Percentiles rank a stretch among this genome's conserved stretches.
Evolutionary conservation across 2,888 invertebrate genomes (phyloP).

Genomic region (Patella caerulea): DNA sequence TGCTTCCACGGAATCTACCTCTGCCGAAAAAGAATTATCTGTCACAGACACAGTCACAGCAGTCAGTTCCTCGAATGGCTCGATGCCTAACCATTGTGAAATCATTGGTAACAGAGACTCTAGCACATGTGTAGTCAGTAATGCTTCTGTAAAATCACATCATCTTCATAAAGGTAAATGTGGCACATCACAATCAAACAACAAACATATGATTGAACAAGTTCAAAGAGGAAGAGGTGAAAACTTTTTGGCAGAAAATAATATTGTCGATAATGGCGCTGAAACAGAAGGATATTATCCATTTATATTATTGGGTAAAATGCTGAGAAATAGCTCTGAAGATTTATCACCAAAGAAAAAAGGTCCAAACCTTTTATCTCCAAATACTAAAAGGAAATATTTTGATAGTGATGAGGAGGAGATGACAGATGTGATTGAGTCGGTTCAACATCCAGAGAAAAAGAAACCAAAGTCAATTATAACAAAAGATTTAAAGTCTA

Average conservation of each 20-base stretch:
- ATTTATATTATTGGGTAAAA: slow-evolving; percentile 48
- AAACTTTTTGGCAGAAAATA: not conserved
- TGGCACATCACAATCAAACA: not conserved
- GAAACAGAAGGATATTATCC: slow-evolving; percentile 40
- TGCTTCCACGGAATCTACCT: too few relatives aligned
- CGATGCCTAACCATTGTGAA: too few relatives aligned
- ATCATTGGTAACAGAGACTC: not conserved
- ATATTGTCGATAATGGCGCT: slow-evolving; percentile 6
- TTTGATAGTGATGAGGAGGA: slow-evolving; percentile 17
- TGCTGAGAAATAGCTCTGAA: slow-evolving; percentile 35
- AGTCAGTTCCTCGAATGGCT: too few relatives aligned
- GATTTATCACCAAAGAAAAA: slow-evolving; percentile 18
- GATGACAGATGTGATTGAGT: slow-evolving; percentile 26
- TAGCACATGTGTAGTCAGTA: not conserved
- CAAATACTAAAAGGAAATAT: slow-evolving; percentile 23
- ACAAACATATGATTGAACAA: not conserved
- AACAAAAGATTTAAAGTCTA: slow-evolving; percentile 14
- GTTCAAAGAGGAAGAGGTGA: not conserved
- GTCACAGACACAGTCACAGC: too few relatives aligned
- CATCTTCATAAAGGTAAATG: not conserved
- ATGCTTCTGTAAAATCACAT: not conserved
- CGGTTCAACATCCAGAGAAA: not conserved
- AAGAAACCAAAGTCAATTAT: slow-evolving; percentile 15
- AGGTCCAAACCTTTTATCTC: not conserved
- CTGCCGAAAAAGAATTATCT: too few relatives aligned